phyloP scores from a whole-genome alignment of 1,140 invertebrate species.

The Luehdorfia chinensis region DNA sequence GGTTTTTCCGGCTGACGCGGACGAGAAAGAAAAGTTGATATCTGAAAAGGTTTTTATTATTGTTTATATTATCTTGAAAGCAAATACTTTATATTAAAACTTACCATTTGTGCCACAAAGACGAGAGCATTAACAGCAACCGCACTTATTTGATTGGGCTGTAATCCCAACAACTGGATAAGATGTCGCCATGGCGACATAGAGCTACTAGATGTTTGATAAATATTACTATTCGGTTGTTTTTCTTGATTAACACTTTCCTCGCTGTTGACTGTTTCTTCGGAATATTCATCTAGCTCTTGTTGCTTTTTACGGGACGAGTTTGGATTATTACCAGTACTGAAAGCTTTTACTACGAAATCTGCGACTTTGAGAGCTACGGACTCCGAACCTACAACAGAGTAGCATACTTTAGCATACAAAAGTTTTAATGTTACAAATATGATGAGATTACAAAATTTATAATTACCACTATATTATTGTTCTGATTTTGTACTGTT shows the following conservation, averaged over 20 bases:
- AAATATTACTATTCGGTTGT: slow-evolving; percentile 30
- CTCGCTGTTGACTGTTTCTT: slow-evolving; percentile 23
- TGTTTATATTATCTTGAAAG: not conserved
- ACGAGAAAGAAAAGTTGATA: slow-evolving; percentile 70
- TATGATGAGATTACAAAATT: too few relatives aligned
- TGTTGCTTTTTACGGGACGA: slow-evolving; percentile 24
- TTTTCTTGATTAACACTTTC: slow-evolving; percentile 37
- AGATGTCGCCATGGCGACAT: slow-evolving; percentile 69
- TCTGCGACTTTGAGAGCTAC: slow-evolving; percentile 64
- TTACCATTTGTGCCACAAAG: slow-evolving; percentile 90
- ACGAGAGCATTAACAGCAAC: slow-evolving; percentile 88
- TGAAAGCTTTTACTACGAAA: slow-evolving; percentile 64
- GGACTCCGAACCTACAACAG: slow-evolving; percentile 56
- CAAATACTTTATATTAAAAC: slow-evolving; percentile 24
- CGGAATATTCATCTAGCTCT: slow-evolving; percentile 17
- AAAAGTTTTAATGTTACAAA: too few relatives aligned
- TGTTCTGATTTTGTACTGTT: too few relatives aligned
- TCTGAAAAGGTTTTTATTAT: slow-evolving; percentile 51
- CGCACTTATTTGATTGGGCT: slow-evolving; percentile 85
- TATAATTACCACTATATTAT: too few relatives aligned
- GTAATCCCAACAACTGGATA: slow-evolving; percentile 84
- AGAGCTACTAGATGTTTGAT: slow-evolving; percentile 34
- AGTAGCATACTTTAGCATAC: too few relatives aligned
- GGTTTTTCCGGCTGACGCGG: slow-evolving; percentile 34
- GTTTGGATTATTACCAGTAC: slow-evolving; percentile 34